A percentile compares a stretch with the other conserved stretches of the same genome.
These are phyloP conservation scores for Ferdinandea cuprea DNA, from an alignment of 2,888 invertebrate genomes.

Conservation along the genomic window DNA sequence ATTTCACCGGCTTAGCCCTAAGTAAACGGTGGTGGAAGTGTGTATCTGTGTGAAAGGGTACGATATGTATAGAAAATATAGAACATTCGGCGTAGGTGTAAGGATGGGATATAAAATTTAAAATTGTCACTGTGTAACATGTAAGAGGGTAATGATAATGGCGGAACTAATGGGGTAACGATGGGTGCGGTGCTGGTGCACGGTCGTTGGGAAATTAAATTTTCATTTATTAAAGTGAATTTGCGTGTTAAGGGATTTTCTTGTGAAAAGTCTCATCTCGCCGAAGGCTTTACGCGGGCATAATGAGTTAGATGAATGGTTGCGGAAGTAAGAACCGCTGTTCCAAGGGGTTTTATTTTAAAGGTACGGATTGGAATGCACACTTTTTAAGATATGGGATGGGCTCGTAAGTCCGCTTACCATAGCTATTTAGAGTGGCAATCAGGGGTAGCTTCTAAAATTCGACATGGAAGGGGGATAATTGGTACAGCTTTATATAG, in stretches of 20 bases:
- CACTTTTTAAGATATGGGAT: too few species aligned
- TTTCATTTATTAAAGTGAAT: constrained; percentile 74
- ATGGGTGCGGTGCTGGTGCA: constrained; percentile 11
- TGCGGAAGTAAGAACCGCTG: constrained; percentile 5
- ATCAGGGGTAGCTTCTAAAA: too few species aligned
- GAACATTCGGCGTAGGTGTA: constrained; percentile 54
- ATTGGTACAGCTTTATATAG: too few species aligned
- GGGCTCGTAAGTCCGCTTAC: too few species aligned
- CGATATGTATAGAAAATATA: constrained; percentile 6
- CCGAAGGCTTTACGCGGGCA: constrained; percentile 30
- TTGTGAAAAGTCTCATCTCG: constrained; percentile 48
- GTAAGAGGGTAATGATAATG: constrained; percentile 72
- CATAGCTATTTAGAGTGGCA: too few species aligned
- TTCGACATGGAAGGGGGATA: too few species aligned
- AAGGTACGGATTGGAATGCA: too few species aligned
- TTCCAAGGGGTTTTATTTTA: background rate
- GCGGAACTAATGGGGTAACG: constrained; percentile 61
- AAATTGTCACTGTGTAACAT: constrained; percentile 67
- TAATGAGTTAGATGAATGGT: constrained; percentile 43
- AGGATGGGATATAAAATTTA: constrained; percentile 66
- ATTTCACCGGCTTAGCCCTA: constrained; percentile 25
- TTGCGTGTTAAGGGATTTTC: constrained; percentile 71
- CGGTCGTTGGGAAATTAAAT: constrained; percentile 56
- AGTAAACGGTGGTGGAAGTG: constrained; percentile 4
- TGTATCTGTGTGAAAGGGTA: background rate